Percentiles rank a stretch among this genome's conserved stretches.
phyloP scores from a whole-genome alignment of 2,113 vertebrate genomes.

The Rhineura floridana region DNA sequence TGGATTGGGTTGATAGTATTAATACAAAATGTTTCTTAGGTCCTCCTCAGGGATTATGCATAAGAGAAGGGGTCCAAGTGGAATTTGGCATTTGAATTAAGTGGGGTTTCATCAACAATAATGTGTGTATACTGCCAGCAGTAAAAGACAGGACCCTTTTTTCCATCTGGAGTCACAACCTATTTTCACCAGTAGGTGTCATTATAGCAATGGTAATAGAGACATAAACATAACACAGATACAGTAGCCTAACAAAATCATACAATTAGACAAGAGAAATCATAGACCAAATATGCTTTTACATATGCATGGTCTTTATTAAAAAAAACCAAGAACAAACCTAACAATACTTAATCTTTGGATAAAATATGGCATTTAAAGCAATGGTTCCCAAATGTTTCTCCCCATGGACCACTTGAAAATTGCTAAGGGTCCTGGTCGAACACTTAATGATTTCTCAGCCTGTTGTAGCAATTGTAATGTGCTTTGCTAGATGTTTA shows the following conservation, averaged over 20 bases:
- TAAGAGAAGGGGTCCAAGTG: neutral
- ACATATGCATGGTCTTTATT: neutral
- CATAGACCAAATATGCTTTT: neutral
- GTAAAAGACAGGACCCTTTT: neutral
- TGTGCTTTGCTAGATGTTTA: no score
- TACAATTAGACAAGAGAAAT: neutral
- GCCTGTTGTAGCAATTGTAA: no score
- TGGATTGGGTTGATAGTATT: neutral
- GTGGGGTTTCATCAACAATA: neutral
- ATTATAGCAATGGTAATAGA: slow-evolving; percentile 40
- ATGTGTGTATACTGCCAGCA: neutral
- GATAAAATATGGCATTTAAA: neutral
- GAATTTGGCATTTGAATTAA: neutral
- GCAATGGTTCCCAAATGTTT: neutral
- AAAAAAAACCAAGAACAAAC: neutral
- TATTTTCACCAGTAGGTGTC: slow-evolving; percentile 72
- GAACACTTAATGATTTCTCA: no score
- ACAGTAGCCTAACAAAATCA: neutral
- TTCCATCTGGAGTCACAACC: slow-evolving; percentile 29
- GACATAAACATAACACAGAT: slow-evolving; percentile 14
- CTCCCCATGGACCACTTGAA: no score
- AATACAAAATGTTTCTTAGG: neutral
- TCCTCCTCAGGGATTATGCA: neutral
- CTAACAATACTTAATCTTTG: neutral
- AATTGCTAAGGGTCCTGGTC: no score